phyloP scores from a whole-genome alignment of 2,888 invertebrate genomes.

The Chrysolina americana region DNA sequence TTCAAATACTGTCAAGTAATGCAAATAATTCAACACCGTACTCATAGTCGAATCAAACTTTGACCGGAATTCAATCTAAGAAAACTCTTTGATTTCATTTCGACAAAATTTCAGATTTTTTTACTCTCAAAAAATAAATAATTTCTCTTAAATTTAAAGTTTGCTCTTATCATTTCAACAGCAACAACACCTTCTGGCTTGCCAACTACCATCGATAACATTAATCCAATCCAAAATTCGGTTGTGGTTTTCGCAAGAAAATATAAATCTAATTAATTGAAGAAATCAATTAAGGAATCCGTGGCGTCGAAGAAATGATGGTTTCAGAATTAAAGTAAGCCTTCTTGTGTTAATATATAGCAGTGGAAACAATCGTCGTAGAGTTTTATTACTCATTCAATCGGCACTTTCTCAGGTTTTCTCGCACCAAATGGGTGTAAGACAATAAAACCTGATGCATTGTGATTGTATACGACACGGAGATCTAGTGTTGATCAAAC shows the following conservation, averaged over 20 bases:
- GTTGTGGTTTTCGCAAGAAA: background rate
- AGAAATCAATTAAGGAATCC: constrained; percentile 53
- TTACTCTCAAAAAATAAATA: too few relatives aligned
- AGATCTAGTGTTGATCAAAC: constrained; percentile 66
- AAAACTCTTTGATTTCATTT: too few relatives aligned
- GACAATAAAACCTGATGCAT: constrained; percentile 71
- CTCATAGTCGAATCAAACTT: too few relatives aligned
- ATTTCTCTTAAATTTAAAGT: too few relatives aligned
- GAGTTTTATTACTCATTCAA: constrained; percentile 70
- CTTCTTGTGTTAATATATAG: constrained; percentile 66
- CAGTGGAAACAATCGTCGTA: constrained; percentile 68
- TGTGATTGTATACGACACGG: constrained; percentile 69
- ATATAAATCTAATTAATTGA: constrained; percentile 42
- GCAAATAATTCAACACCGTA: too few relatives aligned
- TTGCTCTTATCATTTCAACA: too few relatives aligned
- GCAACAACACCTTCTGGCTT: too few relatives aligned
- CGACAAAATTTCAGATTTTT: too few relatives aligned
- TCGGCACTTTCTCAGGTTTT: constrained; percentile 71
- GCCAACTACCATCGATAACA: background rate
- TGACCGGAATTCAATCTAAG: too few relatives aligned
- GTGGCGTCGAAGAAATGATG: constrained; percentile 52
- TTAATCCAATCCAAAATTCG: background rate
- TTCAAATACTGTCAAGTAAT: too few relatives aligned
- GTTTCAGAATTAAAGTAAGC: constrained; percentile 65
- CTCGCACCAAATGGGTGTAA: constrained; percentile 68